These are phyloP conservation scores for Noctua comes DNA, from an alignment of 2,888 invertebrate genomes.

Conservation along the genomic window DNA sequence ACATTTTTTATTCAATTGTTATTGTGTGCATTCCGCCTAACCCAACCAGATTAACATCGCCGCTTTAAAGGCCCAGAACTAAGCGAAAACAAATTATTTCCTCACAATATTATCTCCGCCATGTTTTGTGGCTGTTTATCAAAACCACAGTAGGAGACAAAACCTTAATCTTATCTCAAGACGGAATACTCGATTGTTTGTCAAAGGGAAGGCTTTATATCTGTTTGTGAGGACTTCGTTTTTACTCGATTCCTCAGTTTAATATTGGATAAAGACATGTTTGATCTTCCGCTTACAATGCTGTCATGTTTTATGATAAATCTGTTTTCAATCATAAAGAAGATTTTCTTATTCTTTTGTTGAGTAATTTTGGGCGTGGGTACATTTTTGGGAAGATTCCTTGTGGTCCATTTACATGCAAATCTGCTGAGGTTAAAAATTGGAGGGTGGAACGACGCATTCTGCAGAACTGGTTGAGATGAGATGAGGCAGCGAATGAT, in stretches of 20 bases:
- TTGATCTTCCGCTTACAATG: conserved; percentile 53
- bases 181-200: conserved; percentile 66
- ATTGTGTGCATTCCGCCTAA: conserved; percentile 8
- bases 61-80: conserved; percentile 44
- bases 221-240: conserved; percentile 55
- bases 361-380: conserved; percentile 21
- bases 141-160: conserved; percentile 64
- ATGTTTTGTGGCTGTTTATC: conserved; percentile 66
- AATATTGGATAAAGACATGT: conserved; percentile 46
- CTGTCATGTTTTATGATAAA: conserved; percentile 42
- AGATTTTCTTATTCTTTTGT: conserved; percentile 35
- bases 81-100: conserved; percentile 64
- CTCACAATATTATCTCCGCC: conserved; percentile 61
- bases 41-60: conserved; percentile 28
- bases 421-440: conserved; percentile 21
- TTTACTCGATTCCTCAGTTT: conserved; percentile 56
- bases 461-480: neutral
- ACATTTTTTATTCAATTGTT: neutral
- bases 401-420: conserved; percentile 26
- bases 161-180: conserved; percentile 63
- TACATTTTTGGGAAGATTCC: neutral
- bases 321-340: conserved; percentile 49
- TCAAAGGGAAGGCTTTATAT: conserved; percentile 63
- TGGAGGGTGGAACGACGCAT: neutral
- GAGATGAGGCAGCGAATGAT: neutral